Percentiles rank a stretch among this genome's conserved stretches.
These are phyloP conservation scores for Phymatocera aterrima DNA, from an alignment of 2,888 invertebrate genomes.

Conservation along the genomic window DNA sequence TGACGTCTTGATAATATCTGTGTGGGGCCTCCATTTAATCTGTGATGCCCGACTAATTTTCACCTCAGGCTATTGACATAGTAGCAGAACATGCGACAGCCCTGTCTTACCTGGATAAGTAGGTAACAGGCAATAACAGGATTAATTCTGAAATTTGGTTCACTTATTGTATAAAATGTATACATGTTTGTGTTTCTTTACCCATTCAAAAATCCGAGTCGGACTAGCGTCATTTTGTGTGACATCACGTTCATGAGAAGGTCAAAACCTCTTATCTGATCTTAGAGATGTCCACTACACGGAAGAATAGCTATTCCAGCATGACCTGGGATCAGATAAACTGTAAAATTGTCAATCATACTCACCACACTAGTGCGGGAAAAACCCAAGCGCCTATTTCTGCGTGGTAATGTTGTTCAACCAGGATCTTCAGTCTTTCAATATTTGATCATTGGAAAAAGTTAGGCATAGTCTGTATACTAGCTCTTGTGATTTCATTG, in stretches of 20 bases:
- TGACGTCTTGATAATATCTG: too few relatives aligned
- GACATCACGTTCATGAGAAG: not conserved
- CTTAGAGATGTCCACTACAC: not conserved
- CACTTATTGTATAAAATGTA: not conserved
- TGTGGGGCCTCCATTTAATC: too few relatives aligned
- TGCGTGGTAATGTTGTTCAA: not conserved
- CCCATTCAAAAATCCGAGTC: not conserved
- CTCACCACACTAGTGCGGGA: not conserved
- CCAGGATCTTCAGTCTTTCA: not conserved
- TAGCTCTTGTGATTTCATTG: too few relatives aligned
- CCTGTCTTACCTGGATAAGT: not conserved
- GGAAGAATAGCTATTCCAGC: not conserved
- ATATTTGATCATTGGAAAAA: not conserved
- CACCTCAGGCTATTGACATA: too few relatives aligned
- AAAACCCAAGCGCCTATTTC: not conserved
- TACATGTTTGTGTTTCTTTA: not conserved
- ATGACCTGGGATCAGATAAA: not conserved
- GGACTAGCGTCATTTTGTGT: not conserved
- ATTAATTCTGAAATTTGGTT: not conserved
- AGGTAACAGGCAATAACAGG: not conserved
- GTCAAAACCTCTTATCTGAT: conserved; percentile 4
- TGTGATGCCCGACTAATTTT: too few relatives aligned
- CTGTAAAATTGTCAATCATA: not conserved
- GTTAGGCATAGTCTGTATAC: not conserved
- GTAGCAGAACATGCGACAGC: not conserved